A percentile compares a stretch with the other conserved stretches of the same genome.
These are phyloP conservation scores for Macrosoma leucophasiata DNA, from an alignment of 2,888 invertebrate species.

Conservation along the genomic window DNA sequence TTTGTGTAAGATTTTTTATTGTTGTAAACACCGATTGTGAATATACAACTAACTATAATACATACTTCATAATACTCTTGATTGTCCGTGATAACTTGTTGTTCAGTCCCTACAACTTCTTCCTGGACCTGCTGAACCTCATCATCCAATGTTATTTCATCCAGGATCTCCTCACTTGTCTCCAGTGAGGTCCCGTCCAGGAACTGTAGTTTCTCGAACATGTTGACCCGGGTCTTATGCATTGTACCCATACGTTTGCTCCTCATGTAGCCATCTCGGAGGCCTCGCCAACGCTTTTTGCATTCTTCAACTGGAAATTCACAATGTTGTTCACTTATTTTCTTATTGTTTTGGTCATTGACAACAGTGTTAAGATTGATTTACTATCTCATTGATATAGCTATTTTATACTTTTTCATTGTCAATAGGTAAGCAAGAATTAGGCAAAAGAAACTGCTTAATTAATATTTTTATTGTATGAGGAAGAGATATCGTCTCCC, in stretches of 20 bases:
- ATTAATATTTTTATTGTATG: too few relatives aligned
- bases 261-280: slow-evolving; percentile 71
- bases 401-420: too few relatives aligned
- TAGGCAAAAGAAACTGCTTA: too few relatives aligned
- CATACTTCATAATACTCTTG: slow-evolving; percentile 67
- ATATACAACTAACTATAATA: slow-evolving; percentile 3
- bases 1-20: too few relatives aligned
- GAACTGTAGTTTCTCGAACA: slow-evolving; percentile 58
- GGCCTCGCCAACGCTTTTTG: slow-evolving; percentile 72
- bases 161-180: slow-evolving; percentile 16
- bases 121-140: slow-evolving; percentile 17
- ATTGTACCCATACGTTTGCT: slow-evolving; percentile 57
- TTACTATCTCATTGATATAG: too few relatives aligned
- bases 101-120: slow-evolving; percentile 33
- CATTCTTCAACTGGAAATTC: slow-evolving; percentile 75
- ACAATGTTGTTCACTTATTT: too few relatives aligned
- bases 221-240: slow-evolving; percentile 48
- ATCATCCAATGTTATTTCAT: slow-evolving; percentile 25
- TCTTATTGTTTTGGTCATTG: not conserved
- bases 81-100: slow-evolving; percentile 62
- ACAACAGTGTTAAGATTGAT: too few relatives aligned
- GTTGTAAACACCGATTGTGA: too few relatives aligned
- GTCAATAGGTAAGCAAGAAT: too few relatives aligned
- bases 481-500: too few relatives aligned
- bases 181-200: slow-evolving; percentile 42